Base-by-base conservation (phyloP, 2,888 invertebrate species). In the Andrena praecox region DNA sequence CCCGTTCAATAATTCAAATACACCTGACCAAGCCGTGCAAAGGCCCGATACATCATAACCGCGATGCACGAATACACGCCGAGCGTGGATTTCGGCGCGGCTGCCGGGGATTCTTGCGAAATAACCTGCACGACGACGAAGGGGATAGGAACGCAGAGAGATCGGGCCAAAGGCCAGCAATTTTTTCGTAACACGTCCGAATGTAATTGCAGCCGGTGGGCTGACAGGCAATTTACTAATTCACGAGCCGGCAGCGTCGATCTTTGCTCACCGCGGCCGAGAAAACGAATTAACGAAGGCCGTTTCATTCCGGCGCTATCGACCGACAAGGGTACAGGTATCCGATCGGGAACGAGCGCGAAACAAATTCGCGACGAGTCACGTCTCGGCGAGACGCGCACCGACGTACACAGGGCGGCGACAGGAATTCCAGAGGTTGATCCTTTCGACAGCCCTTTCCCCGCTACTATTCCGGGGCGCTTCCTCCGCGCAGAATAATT, bases 361-460 rank as follows among this genome's bases (percentile, higher is more conserved):
- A 35, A 75, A 82, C 70, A 67, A 78, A 78, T 71, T 74, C 62
- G 62, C 48, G 27, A 50, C 60, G 60, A 54, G 78, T 82, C 82
- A 75, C 82, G 82, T 82, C 7, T 54, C 24, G 3, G 20, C 33
- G 69, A 68, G 77, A 77, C 72, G 35, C 16, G 27, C 24, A 20
- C 24, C 10, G 68, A 7, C 54, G 35, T 56, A 24, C 10, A 27
- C 24, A 56, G 24, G 54, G 24, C 33, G 24, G 33, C 33, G 67
- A 68, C 33, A 24, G 68, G 33, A 68, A 35, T 56, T 68, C 31
- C 27, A 27, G 24, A 27, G 56, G 60, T 10, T 6, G 31, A 29
- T 8, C n/a, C 33, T 20, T 20, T 16, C 54, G 16, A 54, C 60
- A 8, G 6, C 33, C 33, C 33, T n/a, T 31, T 31, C 7, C 7